Base-by-base conservation (phyloP, 1,140 invertebrate genomes). In the Aphelinus atriplicis region DNA sequence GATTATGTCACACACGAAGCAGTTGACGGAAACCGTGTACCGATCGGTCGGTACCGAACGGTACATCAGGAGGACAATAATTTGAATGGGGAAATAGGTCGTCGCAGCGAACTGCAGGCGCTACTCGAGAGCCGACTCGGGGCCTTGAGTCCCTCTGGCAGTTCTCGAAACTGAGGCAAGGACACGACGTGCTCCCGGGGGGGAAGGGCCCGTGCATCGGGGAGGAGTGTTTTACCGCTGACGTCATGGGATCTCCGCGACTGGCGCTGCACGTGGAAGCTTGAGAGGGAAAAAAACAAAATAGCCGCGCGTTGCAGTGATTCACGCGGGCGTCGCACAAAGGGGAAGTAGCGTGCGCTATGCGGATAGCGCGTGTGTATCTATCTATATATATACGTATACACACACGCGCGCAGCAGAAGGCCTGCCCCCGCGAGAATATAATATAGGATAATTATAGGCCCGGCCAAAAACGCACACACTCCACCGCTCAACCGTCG, bases 401-500 rank as follows among this genome's bases (percentile, higher is more conserved):
- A 53, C 9, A 53, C 9, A 53, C 9, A 53, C 9, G 9, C 62
- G 43, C 56, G 65, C 47, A 67, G 53, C 43, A 2, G 48, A 53
- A 26, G 57, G 5, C 1, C 6, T 10, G 45, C 7, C 9, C 10
- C 26, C 51, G 51, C 9, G 9, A 53, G 9, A n/a, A 1, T 46
- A 60, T 66, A 66, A 73, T 66, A 10, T 57, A 45, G 46, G 63
- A 73, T 73, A 73, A 73, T 73, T 58, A 73, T 60, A 73, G 63
- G 71, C 66, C 7, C 1, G 53, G 3, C 53, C 45, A 51, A 73
- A 60, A 73, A 73, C 45, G 3, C 60, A 2, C 42, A 50, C 42
- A 4, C 46, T 71, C 51, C 10, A 7, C 46, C 26, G 7, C 47
- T 42, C 50, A 74, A 74, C 65, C 50, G 65, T 61, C 64, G 71